Evolutionary conservation across 23 tunicate genomes (phyloP).

Genomic region (Ciona savignyi): DNA sequence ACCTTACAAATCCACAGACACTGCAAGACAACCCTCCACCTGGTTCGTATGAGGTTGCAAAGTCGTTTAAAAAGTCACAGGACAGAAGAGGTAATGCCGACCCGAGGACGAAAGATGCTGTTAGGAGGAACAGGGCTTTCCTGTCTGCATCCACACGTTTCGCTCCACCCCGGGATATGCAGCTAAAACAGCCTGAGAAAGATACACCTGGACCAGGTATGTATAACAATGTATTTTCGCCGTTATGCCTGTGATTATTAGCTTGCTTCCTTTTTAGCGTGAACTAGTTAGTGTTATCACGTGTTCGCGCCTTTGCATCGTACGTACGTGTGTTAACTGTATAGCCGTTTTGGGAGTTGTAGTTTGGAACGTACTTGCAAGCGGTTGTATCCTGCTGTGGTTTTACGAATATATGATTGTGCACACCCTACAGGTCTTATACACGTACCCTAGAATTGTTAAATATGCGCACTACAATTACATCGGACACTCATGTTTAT

Average conservation of each 20-base stretch:
- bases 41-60: slow-evolving; percentile 90
- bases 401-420: too few relatives aligned
- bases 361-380: too few relatives aligned
- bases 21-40: slow-evolving; percentile 86
- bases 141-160: slow-evolving; percentile 64
- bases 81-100: slow-evolving; percentile 20
- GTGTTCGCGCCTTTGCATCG: too few relatives aligned
- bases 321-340: too few relatives aligned
- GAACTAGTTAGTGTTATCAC: background rate
- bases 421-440: too few relatives aligned
- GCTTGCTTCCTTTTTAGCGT: background rate
- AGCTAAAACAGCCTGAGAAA: slow-evolving; percentile 35
- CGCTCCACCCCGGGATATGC: slow-evolving; percentile 54
- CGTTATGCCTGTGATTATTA: background rate
- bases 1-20: slow-evolving; percentile 24
- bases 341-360: too few relatives aligned
- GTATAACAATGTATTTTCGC: background rate
- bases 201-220: slow-evolving; percentile 88
- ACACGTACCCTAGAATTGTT: too few relatives aligned
- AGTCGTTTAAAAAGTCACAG: slow-evolving; percentile 64
- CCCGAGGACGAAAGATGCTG: slow-evolving; percentile 72
- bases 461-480: too few relatives aligned
- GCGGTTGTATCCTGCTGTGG: too few relatives aligned
- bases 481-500: too few relatives aligned
- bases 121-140: slow-evolving; percentile 68